Conservation (phyloP, 2,113 vertebrate genomes). For the Onychostruthus taczanowskii region DNA sequence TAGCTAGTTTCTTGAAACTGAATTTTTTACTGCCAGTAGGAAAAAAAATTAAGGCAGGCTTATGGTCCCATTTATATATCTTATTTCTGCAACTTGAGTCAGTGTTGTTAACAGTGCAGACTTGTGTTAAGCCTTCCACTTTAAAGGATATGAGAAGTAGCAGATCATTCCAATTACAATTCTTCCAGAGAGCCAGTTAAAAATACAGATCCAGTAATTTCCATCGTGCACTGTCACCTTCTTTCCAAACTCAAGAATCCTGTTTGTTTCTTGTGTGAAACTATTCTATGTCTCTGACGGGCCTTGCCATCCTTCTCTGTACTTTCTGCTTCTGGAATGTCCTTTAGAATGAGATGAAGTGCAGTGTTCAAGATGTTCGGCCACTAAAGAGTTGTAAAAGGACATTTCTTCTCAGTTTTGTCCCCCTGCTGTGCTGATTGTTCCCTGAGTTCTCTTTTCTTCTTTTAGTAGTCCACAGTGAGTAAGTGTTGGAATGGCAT, state of each 20-base stretch:
- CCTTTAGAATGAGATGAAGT: constrained; percentile 22
- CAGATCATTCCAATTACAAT: not conserved
- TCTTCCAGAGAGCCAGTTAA: not conserved
- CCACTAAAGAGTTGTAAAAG: constrained; percentile 23
- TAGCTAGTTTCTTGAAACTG: not conserved
- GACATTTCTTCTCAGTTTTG: constrained; percentile 40
- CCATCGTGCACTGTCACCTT: not conserved
- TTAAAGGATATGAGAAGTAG: not conserved
- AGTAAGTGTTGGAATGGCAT: constrained; percentile 35
- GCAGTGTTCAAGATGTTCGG: constrained; percentile 37
- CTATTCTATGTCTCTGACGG: not conserved
- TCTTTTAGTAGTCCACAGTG: constrained; percentile 35
- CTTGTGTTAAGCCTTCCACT: not conserved
- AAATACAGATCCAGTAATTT: not conserved
- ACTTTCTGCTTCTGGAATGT: constrained; percentile 17
- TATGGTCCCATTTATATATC: not conserved
- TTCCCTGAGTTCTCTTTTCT: constrained; percentile 47
- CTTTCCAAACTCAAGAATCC: not conserved
- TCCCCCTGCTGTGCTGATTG: constrained; percentile 25
- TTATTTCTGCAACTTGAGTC: not conserved
- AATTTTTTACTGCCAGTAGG: not conserved
- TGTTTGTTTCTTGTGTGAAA: constrained; percentile 9
- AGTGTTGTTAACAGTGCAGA: not conserved
- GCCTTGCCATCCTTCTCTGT: constrained; percentile 27
- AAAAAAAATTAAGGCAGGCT: not conserved